Conservation (phyloP, 2,113 vertebrate species). For the Stercorarius parasiticus region DNA sequence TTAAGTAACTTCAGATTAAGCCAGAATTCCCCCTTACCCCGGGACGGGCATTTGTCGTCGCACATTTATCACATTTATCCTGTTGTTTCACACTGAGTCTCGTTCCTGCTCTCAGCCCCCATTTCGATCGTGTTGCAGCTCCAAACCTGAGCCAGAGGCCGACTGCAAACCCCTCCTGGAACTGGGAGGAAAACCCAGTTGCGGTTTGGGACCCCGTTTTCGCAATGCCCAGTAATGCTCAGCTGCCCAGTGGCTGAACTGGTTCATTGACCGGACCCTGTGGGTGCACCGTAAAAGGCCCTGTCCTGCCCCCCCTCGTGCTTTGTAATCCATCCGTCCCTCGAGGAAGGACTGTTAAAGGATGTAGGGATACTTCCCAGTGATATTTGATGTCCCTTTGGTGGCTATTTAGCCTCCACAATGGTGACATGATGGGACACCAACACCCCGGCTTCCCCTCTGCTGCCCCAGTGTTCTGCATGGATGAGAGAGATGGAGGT, state of each 20-base stretch:
- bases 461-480: not conserved
- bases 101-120: rapidly evolving
- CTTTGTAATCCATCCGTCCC: no score
- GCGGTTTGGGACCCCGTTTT: not conserved
- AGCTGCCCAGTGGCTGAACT: not conserved
- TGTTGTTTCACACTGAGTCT: not conserved
- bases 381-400: not conserved
- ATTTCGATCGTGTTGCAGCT: rapidly evolving
- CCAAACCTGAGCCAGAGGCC: not conserved
- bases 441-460: rapidly evolving
- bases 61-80: not conserved
- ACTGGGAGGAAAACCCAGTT: not conserved
- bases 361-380: not conserved
- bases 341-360: not conserved
- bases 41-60: rapidly evolving
- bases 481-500: not conserved
- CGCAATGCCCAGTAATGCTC: rapidly evolving
- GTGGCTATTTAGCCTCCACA: not conserved
- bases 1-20: not conserved
- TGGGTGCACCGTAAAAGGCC: not conserved
- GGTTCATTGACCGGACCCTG: not conserved
- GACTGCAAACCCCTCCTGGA: not conserved
- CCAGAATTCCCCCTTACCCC: not conserved
- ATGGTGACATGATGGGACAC: not conserved
- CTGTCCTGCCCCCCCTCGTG: no score